phyloP scores from a whole-genome alignment of 2,797 vertebrate genomes.

The Toxotes lorentzi region DNA sequence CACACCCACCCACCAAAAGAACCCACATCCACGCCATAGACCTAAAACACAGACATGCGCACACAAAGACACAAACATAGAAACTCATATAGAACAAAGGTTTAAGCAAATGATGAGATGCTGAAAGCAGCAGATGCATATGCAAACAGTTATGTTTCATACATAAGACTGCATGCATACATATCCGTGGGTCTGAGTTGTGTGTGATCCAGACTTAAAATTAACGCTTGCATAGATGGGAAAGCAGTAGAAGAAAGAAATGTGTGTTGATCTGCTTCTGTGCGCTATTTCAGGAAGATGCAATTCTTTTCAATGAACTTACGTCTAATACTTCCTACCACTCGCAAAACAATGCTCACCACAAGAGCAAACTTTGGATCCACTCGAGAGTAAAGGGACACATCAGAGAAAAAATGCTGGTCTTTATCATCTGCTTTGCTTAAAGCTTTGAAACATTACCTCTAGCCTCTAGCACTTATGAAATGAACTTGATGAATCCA shows the following conservation, averaged over 20 bases:
- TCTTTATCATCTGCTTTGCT: slow-evolving; percentile 47
- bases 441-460: slow-evolving; percentile 48
- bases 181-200: neutral
- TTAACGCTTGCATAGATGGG: neutral
- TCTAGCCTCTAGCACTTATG: slow-evolving; percentile 40
- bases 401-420: slow-evolving; percentile 26
- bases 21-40: neutral
- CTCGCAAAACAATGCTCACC: slow-evolving; percentile 57
- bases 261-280: slow-evolving; percentile 36
- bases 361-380: slow-evolving; percentile 54
- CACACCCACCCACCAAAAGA: slow-evolving; percentile 19
- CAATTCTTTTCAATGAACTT: too few relatives aligned
- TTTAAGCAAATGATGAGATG: slow-evolving; percentile 3
- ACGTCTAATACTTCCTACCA: slow-evolving; percentile 57
- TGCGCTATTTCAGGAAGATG: slow-evolving; percentile 43
- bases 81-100: slow-evolving; percentile 7
- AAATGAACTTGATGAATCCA: slow-evolving; percentile 43
- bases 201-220: slow-evolving; percentile 2
- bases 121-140: slow-evolving; percentile 9
- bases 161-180: neutral
- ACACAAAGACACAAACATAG: slow-evolving; percentile 2
- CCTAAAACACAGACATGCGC: neutral
- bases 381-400: slow-evolving; percentile 34
- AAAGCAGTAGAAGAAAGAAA: slow-evolving; percentile 11
- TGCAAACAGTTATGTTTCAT: slow-evolving; percentile 4